Conservation (phyloP, 2,888 invertebrate species). For the Epinotia ramella region DNA sequence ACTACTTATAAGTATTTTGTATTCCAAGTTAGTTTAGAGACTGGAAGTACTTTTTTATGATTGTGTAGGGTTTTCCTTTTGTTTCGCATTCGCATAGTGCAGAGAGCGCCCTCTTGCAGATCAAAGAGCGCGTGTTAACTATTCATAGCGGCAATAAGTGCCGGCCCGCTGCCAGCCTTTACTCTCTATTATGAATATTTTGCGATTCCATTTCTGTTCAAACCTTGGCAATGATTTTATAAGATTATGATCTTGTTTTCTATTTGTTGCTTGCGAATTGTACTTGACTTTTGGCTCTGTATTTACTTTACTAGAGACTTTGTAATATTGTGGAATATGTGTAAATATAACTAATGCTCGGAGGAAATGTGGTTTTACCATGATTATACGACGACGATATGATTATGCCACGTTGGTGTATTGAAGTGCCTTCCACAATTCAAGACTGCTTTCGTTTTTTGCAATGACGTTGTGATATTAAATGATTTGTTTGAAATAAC, state of each 20-base stretch:
- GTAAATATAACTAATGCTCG: neutral
- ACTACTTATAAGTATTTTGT: neutral
- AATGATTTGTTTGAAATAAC: no score
- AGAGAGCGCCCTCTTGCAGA: conserved; percentile 85
- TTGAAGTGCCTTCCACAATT: no score
- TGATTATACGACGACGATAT: neutral
- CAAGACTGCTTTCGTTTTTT: no score
- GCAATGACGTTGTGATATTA: no score
- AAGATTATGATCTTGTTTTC: conserved; percentile 23
- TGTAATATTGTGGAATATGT: neutral
- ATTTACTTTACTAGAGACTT: neutral
- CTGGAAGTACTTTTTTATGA: neutral
- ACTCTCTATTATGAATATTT: conserved; percentile 54
- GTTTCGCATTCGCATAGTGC: conserved; percentile 79
- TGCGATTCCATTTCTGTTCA: conserved; percentile 52
- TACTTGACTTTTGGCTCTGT: conserved; percentile 4
- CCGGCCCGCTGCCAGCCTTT: conserved; percentile 67
- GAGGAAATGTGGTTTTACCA: neutral
- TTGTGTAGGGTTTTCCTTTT: neutral
- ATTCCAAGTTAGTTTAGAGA: neutral
- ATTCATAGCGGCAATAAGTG: conserved; percentile 71
- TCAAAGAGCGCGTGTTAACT: conserved; percentile 70
- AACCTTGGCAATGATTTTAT: conserved; percentile 27
- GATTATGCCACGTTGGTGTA: no score
- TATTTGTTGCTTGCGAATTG: conserved; percentile 10